Conservation (phyloP, 2,888 invertebrate genomes). For the Muschampia plurimacula region DNA sequence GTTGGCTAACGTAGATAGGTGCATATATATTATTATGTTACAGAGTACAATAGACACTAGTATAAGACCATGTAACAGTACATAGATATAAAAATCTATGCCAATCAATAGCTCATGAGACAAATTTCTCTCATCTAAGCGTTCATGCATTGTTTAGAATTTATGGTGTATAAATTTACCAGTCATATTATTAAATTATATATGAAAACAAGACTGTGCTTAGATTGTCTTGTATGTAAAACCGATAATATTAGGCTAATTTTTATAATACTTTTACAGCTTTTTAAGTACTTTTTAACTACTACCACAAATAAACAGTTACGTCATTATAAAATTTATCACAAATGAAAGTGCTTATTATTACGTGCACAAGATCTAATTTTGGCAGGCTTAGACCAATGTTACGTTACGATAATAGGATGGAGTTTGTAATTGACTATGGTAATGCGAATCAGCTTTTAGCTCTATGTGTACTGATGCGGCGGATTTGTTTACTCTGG, state of each 20-base stretch:
- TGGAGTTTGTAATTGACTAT: conserved; percentile 49
- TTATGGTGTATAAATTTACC: too few species aligned
- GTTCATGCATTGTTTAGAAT: not conserved
- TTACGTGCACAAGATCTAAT: conserved; percentile 14
- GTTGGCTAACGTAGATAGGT: too few species aligned
- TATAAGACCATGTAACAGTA: too few species aligned
- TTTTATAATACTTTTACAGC: not conserved
- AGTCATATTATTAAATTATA: too few species aligned
- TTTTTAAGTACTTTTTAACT: not conserved
- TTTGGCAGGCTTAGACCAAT: conserved; percentile 9
- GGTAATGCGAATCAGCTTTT: conserved; percentile 23
- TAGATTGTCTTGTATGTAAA: not conserved
- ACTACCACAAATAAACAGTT: not conserved
- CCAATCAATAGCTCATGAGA: too few species aligned
- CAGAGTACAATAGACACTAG: too few species aligned
- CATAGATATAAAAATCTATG: too few species aligned
- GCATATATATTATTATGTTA: too few species aligned
- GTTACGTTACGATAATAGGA: conserved; percentile 38
- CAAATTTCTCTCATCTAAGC: not conserved
- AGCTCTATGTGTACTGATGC: not conserved
- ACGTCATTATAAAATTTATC: conserved; percentile 16
- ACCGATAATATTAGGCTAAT: not conserved
- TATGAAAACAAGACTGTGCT: not conserved
- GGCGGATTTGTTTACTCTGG: not conserved
- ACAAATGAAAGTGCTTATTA: conserved; percentile 20